Conservation (phyloP, 2,797 vertebrate species). For the Huso huso region DNA sequence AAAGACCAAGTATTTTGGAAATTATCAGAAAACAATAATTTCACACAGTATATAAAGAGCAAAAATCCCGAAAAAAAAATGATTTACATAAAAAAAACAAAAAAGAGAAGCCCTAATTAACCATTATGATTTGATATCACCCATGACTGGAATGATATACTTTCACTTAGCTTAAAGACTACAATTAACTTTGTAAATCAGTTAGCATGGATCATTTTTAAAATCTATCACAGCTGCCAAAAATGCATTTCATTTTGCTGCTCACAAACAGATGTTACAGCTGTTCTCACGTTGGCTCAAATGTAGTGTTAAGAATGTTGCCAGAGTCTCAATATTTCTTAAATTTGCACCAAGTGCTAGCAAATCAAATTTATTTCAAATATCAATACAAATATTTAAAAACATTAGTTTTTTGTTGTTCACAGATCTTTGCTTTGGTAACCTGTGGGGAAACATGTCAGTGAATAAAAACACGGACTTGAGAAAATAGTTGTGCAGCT, state of each 20-base stretch:
- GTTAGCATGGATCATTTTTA: too few species aligned
- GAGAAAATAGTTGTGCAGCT: constrained; percentile 28
- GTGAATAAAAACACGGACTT: constrained; percentile 4
- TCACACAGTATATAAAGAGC: too few species aligned
- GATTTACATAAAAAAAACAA: too few species aligned
- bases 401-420: constrained; percentile 3
- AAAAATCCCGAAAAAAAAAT: too few species aligned
- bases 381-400: neutral
- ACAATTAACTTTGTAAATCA: too few species aligned
- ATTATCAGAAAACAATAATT: too few species aligned
- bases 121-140: too few species aligned
- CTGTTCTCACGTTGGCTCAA: constrained; percentile 9
- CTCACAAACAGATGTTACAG: constrained; percentile 13
- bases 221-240: neutral
- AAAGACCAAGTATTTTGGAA: too few species aligned
- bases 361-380: constrained; percentile 18
- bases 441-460: constrained; percentile 8
- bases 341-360: constrained; percentile 15
- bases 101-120: too few species aligned
- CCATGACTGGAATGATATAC: too few species aligned
- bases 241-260: neutral
- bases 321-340: constrained; percentile 16
- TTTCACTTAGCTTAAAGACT: too few species aligned
- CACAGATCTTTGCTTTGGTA: constrained; percentile 12
- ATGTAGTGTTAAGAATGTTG: neutral